phyloP scores from a whole-genome alignment of 2,113 vertebrate genomes.

The Athene noctua region DNA sequence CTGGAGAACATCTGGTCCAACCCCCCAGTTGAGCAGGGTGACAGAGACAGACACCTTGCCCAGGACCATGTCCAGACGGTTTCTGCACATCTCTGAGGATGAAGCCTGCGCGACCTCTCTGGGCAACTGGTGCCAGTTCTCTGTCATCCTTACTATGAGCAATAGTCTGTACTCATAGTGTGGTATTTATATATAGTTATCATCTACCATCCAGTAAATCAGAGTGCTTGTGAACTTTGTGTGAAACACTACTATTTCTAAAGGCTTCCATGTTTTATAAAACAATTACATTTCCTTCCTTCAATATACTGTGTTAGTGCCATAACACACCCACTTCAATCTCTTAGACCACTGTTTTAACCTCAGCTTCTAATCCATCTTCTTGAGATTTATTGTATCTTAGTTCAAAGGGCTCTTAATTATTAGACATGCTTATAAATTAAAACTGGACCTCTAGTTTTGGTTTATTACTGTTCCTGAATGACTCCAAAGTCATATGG shows the following conservation, averaged over 20 bases:
- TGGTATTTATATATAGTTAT: not conserved
- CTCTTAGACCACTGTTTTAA: not conserved
- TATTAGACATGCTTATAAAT: not conserved
- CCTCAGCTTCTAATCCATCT: not conserved
- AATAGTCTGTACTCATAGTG: accelerated
- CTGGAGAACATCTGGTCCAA: not conserved
- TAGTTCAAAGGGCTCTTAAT: not conserved
- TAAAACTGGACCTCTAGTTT: not conserved
- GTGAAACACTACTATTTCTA: not conserved
- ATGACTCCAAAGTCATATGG: not conserved
- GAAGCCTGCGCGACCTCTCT: not conserved
- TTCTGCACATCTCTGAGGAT: not conserved
- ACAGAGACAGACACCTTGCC: not conserved
- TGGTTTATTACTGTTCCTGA: not conserved
- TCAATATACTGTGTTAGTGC: not conserved
- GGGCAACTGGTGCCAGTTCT: not conserved
- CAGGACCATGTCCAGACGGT: not conserved
- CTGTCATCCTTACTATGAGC: accelerated
- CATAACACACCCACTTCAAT: not conserved
- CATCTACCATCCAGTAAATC: not conserved
- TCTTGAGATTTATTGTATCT: not conserved
- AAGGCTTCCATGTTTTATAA: not conserved
- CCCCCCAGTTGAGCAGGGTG: not conserved
- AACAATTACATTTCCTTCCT: not conserved
- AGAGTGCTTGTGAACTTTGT: not conserved